phyloP scores from a whole-genome alignment of 2,797 vertebrate genomes.

The Otolemur crassicaudatus region DNA sequence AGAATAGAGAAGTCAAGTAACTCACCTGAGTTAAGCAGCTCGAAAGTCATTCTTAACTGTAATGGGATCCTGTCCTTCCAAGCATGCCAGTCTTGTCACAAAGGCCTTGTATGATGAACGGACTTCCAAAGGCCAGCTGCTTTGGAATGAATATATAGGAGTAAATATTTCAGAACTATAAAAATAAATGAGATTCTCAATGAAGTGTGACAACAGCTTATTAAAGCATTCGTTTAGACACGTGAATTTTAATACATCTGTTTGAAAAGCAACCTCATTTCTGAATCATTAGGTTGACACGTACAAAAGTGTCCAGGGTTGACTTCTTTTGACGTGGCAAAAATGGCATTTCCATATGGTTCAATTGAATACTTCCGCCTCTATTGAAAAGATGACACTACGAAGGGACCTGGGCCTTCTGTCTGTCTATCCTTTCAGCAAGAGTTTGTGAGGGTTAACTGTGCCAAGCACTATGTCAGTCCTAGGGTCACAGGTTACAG shows the following conservation, averaged over 20 bases:
- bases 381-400: background rate
- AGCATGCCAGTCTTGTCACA: background rate
- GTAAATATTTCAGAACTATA: constrained; percentile 27
- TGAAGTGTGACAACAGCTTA: background rate
- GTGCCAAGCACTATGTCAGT: background rate
- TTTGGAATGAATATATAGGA: background rate
- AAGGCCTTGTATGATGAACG: background rate
- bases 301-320: background rate
- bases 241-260: background rate
- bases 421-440: background rate
- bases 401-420: background rate
- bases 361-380: background rate
- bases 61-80: background rate
- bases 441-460: background rate
- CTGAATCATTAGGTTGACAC: background rate
- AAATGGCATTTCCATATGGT: background rate
- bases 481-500: background rate
- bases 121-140: background rate
- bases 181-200: constrained; percentile 42
- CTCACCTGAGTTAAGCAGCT: background rate
- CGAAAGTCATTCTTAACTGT: background rate
- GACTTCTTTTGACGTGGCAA: background rate
- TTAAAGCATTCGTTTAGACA: constrained; percentile 9
- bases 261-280: constrained; percentile 54
- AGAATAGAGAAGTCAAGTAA: background rate